Percentiles rank a stretch among this genome's conserved stretches.
phyloP scores from a whole-genome alignment of 2,113 vertebrate genomes.

The Podiceps cristatus region DNA sequence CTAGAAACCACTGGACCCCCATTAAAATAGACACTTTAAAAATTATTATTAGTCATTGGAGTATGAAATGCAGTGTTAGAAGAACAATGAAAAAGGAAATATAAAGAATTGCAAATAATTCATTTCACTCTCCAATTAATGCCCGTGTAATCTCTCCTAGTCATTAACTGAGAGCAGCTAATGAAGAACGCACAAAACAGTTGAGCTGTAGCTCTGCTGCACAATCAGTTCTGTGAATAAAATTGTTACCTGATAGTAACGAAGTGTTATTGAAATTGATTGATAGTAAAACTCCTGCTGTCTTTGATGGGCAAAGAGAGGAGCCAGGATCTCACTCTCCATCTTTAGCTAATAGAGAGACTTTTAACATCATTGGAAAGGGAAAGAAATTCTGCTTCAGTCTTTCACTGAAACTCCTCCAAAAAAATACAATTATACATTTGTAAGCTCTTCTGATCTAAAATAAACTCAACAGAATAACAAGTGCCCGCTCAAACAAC shows the following conservation, averaged over 20 bases:
- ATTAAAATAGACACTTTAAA: not conserved
- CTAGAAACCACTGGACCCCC: not conserved
- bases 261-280: not conserved
- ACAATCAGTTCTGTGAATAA: not conserved
- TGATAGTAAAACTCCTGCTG: not conserved
- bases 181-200: not conserved
- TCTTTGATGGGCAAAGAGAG: not conserved
- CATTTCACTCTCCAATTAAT: not conserved
- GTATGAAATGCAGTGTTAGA: not conserved
- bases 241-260: not conserved
- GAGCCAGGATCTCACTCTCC: not conserved
- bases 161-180: constrained; percentile 2
- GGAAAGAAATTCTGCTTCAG: not conserved
- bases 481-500: not conserved
- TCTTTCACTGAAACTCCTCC: not conserved
- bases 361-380: not conserved
- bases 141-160: not conserved
- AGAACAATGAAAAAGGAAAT: not conserved
- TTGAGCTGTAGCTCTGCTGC: not conserved
- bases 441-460: not conserved
- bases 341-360: not conserved
- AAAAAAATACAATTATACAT: not conserved
- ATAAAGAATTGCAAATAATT: not conserved
- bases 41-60: constrained; percentile 4
- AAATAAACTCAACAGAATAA: not conserved